Conservation (phyloP, 1,140 invertebrate species). For the Dreissena rostriformis region DNA sequence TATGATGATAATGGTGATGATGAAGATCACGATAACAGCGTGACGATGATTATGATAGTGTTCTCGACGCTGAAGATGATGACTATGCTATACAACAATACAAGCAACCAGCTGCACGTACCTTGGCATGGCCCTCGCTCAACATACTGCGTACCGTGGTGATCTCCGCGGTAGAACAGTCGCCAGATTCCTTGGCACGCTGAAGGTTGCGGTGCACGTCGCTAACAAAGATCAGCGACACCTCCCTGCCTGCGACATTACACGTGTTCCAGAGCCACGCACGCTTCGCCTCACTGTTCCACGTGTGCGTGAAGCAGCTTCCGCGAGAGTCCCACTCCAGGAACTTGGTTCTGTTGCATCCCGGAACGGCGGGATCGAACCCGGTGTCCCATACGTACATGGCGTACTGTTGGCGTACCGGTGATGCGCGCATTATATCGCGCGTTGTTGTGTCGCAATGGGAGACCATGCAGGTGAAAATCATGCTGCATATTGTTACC, state of each 20-base stretch:
- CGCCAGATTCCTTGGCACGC: conserved; percentile 38
- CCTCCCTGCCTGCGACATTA: conserved; percentile 56
- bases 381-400: conserved; percentile 63
- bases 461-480: too few relatives aligned
- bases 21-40: too few relatives aligned
- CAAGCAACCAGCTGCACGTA: not conserved
- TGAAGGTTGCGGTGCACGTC: conserved; percentile 62
- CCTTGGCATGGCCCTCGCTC: conserved; percentile 59
- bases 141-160: conserved; percentile 50
- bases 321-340: conserved; percentile 35
- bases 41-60: too few relatives aligned
- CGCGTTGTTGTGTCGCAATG: too few relatives aligned
- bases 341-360: conserved; percentile 52
- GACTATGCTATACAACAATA: not conserved
- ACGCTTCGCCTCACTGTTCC: conserved; percentile 48
- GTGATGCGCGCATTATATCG: too few relatives aligned
- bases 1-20: too few relatives aligned
- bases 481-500: too few relatives aligned
- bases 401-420: conserved; percentile 44
- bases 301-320: conserved; percentile 61
- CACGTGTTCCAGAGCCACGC: conserved; percentile 64
- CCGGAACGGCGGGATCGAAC: conserved; percentile 50
- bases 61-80: not conserved
- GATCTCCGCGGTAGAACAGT: conserved; percentile 40
- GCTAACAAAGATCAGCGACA: conserved; percentile 51